phyloP scores from a whole-genome alignment of 2,888 invertebrate genomes.

The Ormyrus pomaceus region DNA sequence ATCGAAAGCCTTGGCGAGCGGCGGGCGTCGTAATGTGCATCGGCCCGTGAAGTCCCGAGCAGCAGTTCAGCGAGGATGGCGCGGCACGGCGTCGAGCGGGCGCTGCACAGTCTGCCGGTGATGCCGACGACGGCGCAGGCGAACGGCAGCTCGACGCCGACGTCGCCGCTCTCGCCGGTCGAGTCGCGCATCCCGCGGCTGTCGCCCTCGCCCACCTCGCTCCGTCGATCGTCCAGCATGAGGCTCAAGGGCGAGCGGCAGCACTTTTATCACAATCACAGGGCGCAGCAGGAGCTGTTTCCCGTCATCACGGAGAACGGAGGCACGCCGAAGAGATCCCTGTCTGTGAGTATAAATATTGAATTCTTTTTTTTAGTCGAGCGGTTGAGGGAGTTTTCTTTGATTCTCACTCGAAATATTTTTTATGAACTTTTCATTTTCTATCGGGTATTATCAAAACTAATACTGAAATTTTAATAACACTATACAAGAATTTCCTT shows the following conservation, averaged over 20 bases:
- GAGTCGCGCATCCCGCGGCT: constrained; percentile 77
- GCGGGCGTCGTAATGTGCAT: not conserved
- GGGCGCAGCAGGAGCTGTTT: constrained; percentile 77
- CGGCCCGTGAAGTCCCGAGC: not conserved
- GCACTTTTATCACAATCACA: constrained; percentile 53
- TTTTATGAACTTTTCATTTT: not conserved
- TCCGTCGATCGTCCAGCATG: constrained; percentile 82
- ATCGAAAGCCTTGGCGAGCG: no score
- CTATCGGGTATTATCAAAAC: no score
- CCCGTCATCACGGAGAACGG: constrained; percentile 82
- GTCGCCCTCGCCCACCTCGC: constrained; percentile 72
- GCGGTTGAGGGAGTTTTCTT: no score
- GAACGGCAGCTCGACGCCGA: constrained; percentile 4
- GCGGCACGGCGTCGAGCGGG: constrained; percentile 64
- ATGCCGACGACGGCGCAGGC: constrained; percentile 32
- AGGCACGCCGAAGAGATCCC: constrained; percentile 71
- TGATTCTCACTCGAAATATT: not conserved
- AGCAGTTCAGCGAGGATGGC: constrained; percentile 59
- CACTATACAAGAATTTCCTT: no score
- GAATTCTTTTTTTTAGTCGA: not conserved
- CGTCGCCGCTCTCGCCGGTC: constrained; percentile 13
- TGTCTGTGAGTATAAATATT: constrained; percentile 65
- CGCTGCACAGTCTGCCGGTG: constrained; percentile 58
- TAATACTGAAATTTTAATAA: no score
- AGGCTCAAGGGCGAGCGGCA: constrained; percentile 81